Conservation (phyloP, 2,888 invertebrate genomes). For the Cephus spinipes region DNA sequence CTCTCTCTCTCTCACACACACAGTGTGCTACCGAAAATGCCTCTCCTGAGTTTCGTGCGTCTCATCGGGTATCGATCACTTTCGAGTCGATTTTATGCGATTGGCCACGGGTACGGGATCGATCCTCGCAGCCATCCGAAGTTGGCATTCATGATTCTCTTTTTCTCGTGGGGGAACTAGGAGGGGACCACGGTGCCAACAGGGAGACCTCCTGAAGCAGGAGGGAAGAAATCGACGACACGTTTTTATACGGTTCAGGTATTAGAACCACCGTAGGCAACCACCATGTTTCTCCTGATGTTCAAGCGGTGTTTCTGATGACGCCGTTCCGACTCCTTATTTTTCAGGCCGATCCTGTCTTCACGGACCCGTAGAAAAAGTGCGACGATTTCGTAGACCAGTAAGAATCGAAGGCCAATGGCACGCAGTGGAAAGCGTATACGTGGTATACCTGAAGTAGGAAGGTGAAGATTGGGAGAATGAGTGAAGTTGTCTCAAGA, state of each 20-base stretch:
- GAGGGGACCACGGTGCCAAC: background rate
- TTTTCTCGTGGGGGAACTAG: conserved; percentile 1
- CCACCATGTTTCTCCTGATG: background rate
- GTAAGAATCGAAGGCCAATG: background rate
- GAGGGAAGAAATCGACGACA: conserved; percentile 1
- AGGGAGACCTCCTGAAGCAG: background rate
- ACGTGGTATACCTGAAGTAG: background rate
- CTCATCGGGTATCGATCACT: conserved; percentile 50
- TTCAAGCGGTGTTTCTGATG: background rate
- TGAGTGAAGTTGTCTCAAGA: background rate
- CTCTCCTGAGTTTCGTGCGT: conserved; percentile 8
- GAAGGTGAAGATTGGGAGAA: background rate
- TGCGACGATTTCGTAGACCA: background rate
- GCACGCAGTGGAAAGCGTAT: background rate
- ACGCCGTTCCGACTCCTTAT: background rate
- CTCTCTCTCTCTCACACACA: background rate
- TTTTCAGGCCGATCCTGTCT: background rate
- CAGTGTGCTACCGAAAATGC: background rate
- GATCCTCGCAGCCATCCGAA: conserved; percentile 23
- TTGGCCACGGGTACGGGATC: conserved; percentile 37
- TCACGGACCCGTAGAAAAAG: background rate
- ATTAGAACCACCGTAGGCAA: background rate
- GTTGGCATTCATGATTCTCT: conserved; percentile 44
- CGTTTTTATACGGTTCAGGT: conserved; percentile 4
- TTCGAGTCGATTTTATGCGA: conserved; percentile 53